A percentile compares a stretch with the other conserved stretches of the same genome.
Evolutionary conservation across 2,797 vertebrate species (phyloP).

Genomic region (Triplophysa bombifrons): DNA sequence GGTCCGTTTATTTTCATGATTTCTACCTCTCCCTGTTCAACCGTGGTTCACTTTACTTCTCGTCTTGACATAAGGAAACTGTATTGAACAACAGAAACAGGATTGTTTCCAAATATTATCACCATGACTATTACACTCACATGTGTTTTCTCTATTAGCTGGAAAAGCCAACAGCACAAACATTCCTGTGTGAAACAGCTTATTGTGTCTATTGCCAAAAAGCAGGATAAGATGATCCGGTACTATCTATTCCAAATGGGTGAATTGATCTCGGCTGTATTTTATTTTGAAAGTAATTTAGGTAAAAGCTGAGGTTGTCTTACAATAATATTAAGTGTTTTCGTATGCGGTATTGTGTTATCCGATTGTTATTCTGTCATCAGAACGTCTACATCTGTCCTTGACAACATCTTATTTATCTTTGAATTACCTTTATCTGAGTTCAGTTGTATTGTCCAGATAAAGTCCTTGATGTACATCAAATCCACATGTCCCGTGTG

Average conservation of each 20-base stretch:
- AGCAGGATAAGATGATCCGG: slow-evolving; percentile 1
- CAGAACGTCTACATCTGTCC: slow-evolving; percentile 22
- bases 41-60: slow-evolving; percentile 44
- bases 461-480: slow-evolving; percentile 31
- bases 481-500: slow-evolving; percentile 63
- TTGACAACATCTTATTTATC: slow-evolving; percentile 42
- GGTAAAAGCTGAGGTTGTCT: background rate
- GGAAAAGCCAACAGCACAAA: slow-evolving; percentile 40
- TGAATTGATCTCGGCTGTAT: background rate
- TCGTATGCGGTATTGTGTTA: too few relatives aligned
- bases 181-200: slow-evolving; percentile 36
- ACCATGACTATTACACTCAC: slow-evolving; percentile 40
- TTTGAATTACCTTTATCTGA: slow-evolving; percentile 18
- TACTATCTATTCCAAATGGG: background rate
- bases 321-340: background rate
- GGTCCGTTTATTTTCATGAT: slow-evolving; percentile 48
- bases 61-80: slow-evolving; percentile 37
- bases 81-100: slow-evolving; percentile 57
- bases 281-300: background rate
- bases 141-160: slow-evolving; percentile 54
- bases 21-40: slow-evolving; percentile 49
- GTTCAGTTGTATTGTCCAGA: slow-evolving; percentile 23
- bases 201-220: slow-evolving; percentile 30
- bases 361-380: background rate
- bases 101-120: slow-evolving; percentile 55